Evolutionary conservation across 2,113 vertebrate species (phyloP), one percentile per base, ranked within the genome.

Genomic region (Tretioscincus oriximinensis): DNA sequence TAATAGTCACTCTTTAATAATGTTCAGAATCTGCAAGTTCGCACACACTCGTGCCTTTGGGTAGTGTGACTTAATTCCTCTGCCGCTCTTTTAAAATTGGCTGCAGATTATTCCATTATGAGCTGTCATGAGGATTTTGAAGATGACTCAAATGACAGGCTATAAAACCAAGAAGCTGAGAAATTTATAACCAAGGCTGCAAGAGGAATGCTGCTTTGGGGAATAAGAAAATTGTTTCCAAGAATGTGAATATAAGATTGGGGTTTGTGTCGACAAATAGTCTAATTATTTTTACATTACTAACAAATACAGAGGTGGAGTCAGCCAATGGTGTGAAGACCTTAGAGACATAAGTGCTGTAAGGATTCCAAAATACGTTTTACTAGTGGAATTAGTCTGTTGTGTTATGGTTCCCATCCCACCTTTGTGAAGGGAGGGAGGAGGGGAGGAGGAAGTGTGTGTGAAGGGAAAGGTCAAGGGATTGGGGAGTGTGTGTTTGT

Each of bases 101-200:
- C 29, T 24, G 45, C 22, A 73, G 29, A 66, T 81, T 73, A 74
- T 73, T 73, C 47, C 21, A 73, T 73, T 65, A 66, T 66, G 14
- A 66, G 22, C 20, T 81, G 71, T 65, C 22, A 66, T n/a, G 47
- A 35, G 49, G 16, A 65, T 54, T 31, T 73, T 81, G 28, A 73
- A 64, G 66, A 69, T 35, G 61, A 21, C 61, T 65, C 75, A 69
- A 90, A 81, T 65, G 35, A 41, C 51, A 88, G 74, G 61, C 66
- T 87, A 77, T 10, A 68, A 85, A 76, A 76, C 22, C 45, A 61
- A 58, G 5, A 47, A 88, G 85, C 83, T 1, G 1, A 81, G 47
- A 69, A 87, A 63, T 83, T 65, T 75, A 41, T 54, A 68, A 14
- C 24, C 87, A 54, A n/a, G 67, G 54, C 35, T 84, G 2, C 35